Conservation (phyloP, 2,113 vertebrate genomes). For the Thunnus maccoyii region DNA sequence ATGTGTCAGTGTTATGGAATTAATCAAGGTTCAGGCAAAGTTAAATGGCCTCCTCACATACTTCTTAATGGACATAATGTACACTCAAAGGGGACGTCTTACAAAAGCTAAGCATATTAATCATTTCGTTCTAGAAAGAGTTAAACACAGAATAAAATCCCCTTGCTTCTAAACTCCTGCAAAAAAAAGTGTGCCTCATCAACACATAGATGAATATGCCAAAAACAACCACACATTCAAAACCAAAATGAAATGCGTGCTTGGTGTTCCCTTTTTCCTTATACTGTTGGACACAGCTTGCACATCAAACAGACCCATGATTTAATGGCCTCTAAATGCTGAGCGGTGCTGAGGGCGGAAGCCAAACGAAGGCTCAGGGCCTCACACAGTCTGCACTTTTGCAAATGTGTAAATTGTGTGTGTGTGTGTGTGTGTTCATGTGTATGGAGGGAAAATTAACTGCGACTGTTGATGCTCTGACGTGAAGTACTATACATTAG, state of each 20-base stretch:
- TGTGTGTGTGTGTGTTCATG: conserved; percentile 22
- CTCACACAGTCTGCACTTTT: conserved; percentile 60
- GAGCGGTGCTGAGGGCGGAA: conserved; percentile 71
- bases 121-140: conserved; percentile 2
- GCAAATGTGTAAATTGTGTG: conserved; percentile 21
- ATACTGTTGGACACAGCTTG: conserved; percentile 71
- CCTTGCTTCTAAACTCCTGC: conserved; percentile 4
- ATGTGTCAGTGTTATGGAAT: not conserved
- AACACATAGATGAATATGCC: not conserved
- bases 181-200: conserved; percentile 23
- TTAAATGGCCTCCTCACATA: not conserved
- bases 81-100: not conserved
- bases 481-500: not conserved
- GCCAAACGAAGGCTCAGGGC: conserved; percentile 57
- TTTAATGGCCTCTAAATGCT: conserved; percentile 71
- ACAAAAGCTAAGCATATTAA: not conserved
- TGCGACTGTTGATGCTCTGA: not conserved
- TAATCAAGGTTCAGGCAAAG: not conserved
- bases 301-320: conserved; percentile 75
- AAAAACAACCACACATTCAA: conserved; percentile 50
- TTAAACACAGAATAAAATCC: not conserved
- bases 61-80: not conserved
- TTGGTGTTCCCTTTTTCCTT: conserved; percentile 54
- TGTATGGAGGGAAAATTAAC: not conserved
- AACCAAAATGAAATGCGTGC: conserved; percentile 70